Evolutionary conservation across 2,888 invertebrate genomes (phyloP).

Genomic region (Candidula unifasciata): DNA sequence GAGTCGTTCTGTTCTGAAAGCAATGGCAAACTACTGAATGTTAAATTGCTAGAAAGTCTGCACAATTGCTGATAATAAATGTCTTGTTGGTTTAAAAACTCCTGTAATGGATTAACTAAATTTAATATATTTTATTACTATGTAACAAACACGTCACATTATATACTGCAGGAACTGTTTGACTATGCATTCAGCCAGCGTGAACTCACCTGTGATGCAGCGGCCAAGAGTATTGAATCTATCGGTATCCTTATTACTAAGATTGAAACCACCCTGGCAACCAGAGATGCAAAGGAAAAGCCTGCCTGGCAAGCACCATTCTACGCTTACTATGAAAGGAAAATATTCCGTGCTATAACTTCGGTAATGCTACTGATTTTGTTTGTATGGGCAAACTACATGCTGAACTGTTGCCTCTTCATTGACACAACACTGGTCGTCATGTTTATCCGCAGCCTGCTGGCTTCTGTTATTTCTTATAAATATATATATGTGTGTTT

Average conservation of each 20-base stretch:
- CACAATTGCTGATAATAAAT: no score
- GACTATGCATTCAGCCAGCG: constrained; percentile 84
- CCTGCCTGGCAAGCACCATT: constrained; percentile 83
- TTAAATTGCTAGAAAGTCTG: no score
- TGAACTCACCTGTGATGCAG: constrained; percentile 82
- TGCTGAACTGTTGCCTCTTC: no score
- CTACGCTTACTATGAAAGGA: constrained; percentile 88
- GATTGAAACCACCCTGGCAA: constrained; percentile 88
- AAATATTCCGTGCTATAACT: constrained; percentile 84
- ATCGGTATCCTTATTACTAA: constrained; percentile 89
- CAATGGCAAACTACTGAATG: no score
- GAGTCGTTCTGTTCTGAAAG: no score
- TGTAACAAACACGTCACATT: neutral
- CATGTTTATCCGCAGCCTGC: no score
- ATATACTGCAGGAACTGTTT: constrained; percentile 79
- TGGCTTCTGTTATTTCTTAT: no score
- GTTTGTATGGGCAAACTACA: no score
- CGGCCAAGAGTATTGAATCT: constrained; percentile 85
- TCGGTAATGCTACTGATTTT: constrained; percentile 77
- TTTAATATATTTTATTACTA: neutral
- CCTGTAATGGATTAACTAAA: no score
- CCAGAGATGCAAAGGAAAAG: constrained; percentile 84
- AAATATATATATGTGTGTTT: no score
- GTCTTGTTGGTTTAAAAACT: no score
- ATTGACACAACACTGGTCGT: no score